Evolutionary conservation across 2,888 invertebrate species (phyloP).

Genomic region (Drosophila seclusa): DNA sequence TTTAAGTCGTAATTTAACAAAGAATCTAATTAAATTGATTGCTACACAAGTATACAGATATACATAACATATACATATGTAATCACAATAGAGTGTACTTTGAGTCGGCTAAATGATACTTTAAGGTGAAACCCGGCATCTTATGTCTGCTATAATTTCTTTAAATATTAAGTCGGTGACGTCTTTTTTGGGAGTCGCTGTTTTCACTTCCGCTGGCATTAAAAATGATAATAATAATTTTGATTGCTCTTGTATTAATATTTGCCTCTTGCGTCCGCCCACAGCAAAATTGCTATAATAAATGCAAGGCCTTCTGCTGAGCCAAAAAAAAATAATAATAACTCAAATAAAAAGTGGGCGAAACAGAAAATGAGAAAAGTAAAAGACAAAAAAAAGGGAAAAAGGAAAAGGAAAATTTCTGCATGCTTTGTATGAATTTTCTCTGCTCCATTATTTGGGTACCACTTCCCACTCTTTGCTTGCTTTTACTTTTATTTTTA

Average conservation of each 20-base stretch:
- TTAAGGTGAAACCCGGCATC: neutral
- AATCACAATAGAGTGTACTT: neutral
- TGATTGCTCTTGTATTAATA: constrained; percentile 56
- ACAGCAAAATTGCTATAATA: constrained; percentile 26
- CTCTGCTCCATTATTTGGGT: neutral
- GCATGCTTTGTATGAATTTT: constrained; percentile 33
- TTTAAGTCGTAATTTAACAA: constrained; percentile 33
- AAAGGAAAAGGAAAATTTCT: constrained; percentile 19
- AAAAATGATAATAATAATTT: constrained; percentile 50
- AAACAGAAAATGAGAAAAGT: constrained; percentile 3
- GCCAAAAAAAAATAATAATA: constrained; percentile 1
- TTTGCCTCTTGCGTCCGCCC: constrained; percentile 26
- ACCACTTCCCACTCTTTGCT: constrained; percentile 7
- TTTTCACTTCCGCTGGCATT: constrained; percentile 26
- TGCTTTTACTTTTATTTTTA: neutral
- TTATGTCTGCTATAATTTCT: constrained; percentile 1
- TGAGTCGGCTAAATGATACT: neutral
- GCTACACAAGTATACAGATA: constrained; percentile 3
- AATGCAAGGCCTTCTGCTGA: constrained; percentile 32
- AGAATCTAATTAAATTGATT: constrained; percentile 53
- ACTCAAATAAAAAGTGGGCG: constrained; percentile 13
- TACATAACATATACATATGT: neutral
- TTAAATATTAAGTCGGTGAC: neutral
- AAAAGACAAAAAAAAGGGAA: neutral
- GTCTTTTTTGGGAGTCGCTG: constrained; percentile 8